Base-by-base conservation (phyloP, 1,140 invertebrate species). In the Drosophila erecta region DNA sequence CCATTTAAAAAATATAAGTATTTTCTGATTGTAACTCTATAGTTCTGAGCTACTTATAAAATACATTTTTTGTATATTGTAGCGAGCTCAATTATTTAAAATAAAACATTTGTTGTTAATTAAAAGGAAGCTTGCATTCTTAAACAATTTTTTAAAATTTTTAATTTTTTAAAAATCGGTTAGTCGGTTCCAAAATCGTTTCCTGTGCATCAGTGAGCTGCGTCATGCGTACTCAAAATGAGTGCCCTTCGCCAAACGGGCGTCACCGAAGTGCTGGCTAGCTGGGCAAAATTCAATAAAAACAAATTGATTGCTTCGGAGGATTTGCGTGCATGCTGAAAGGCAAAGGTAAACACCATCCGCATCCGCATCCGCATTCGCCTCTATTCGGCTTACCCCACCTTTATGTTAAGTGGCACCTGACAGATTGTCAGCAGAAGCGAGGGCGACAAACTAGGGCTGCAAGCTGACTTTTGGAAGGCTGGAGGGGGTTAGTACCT, bases 261-360 rank as follows among this genome's bases (percentile, higher is more conserved):
- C 58, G 71, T 55, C 54, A 20, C 35, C 59, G 49, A 50, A 67
- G 64, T 70, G 64, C 51, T 27, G 79, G 51, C 70, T 44, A 64
- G 57, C 75, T 60, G 40, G 59, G 37, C 56, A 77, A 87, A 86
- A 87, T 87, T 86, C 83, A 86, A 86, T 86, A 86, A 86, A 86
- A 86, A 72, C 83, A 83, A 87, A 86, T 86, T 86, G 81, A 86
- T 86, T 86, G 81, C 79, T 87, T 49, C 55, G 75, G 58, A 72
- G 75, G 83, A 87, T 86, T 87, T 83, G 79, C 66, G 69, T 81
- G 79, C 69, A 69, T 73, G 40, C 64, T 60, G 78, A 72, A 78
- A 84, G 74, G 61, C 51, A 76, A 76, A 75, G 60, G 60, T 75
- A 75, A 76, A 86, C 69, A 80, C 80, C 72, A 20, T 24, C n/a